Evolutionary conservation across 2,113 vertebrate genomes (phyloP), one percentile per base, ranked within the genome.

Genomic region (Meleagris gallopavo): DNA sequence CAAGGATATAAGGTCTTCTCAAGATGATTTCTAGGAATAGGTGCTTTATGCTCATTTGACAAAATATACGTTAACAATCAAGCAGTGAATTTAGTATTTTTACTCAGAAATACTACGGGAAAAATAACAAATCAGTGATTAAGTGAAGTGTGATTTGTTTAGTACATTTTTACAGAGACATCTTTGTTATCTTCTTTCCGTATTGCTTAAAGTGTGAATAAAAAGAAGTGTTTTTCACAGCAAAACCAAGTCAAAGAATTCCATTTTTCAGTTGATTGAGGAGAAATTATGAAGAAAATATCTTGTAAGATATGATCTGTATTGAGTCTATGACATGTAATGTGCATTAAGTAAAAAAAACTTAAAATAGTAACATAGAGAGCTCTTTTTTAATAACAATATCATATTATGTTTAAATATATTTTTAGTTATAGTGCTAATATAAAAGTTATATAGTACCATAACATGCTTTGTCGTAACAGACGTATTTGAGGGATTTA

Each of bases 401-500:
- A 11, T 40, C 38, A 29, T 7, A 11, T 78, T 16, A 52, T 45
- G 46, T 75, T 86, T 81, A 67, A 89, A 86, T 64, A 11, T 22
- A 71, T 52, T 81, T 95, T 96, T 75, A 83, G 70, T 70, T 88
- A 32, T 58, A 90, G 86, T 38, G 20, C 11, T 90, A 82, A 91
- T 61, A 88, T 65, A 95, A 93, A 90, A 80, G 52, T 88, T 88
- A 81, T 16, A 55, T 41, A 85, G 70, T 67, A 75, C 29, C 48
- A 86, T 81, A 81, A 88, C 93, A 93, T 48, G 21, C 30, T 36
- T 75, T 93, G 70, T 40, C 0, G 1, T 70, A 95, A 72, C 48
- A 91, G 50, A 50, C 57, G 86, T 83, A 82, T 92, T 86, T 92
- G 86, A 95, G 43, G 73, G 76, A 88, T 95, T 95, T 82, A 66